Percentiles rank a stretch among this genome's conserved stretches.
Evolutionary conservation across 2,797 vertebrate genomes (phyloP).

Genomic region (Leptoclinus maculatus): DNA sequence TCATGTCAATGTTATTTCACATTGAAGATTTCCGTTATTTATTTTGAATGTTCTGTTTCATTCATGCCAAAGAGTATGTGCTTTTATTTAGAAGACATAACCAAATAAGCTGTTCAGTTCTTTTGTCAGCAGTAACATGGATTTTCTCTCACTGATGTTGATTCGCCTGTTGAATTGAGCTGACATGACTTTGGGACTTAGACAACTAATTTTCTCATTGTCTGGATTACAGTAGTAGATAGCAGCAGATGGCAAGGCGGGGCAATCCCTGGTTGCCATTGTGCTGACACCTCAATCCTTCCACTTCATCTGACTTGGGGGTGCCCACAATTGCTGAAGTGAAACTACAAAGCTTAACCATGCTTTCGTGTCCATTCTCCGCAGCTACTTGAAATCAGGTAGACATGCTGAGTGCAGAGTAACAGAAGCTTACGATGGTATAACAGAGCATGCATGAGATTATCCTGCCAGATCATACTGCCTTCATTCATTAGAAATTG

Average conservation of each 20-base stretch:
- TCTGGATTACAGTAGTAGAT: slow-evolving; percentile 78
- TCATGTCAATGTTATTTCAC: background rate
- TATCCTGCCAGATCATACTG: background rate
- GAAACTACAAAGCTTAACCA: slow-evolving; percentile 53
- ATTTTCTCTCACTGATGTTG: slow-evolving; percentile 62
- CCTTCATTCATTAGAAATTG: background rate
- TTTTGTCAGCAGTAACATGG: slow-evolving; percentile 33
- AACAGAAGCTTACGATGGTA: slow-evolving; percentile 24
- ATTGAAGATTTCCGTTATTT: background rate
- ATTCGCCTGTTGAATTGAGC: slow-evolving; percentile 70
- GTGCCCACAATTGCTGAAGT: slow-evolving; percentile 41
- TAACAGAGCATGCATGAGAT: slow-evolving; percentile 13
- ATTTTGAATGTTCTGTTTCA: background rate
- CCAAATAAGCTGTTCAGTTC: background rate
- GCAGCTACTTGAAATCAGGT: slow-evolving; percentile 26
- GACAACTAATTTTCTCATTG: slow-evolving; percentile 83
- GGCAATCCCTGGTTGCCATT: slow-evolving; percentile 80
- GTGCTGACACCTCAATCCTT: slow-evolving; percentile 78
- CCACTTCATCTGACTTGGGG: slow-evolving; percentile 53
- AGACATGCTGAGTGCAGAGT: slow-evolving; percentile 35
- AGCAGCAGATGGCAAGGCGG: slow-evolving; percentile 86
- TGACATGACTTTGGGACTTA: slow-evolving; percentile 75
- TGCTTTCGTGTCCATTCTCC: slow-evolving; percentile 3
- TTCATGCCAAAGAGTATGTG: background rate
- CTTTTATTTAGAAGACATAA: background rate